A percentile compares a stretch with the other conserved stretches of the same genome.
These are phyloP conservation scores for Dynastes maya DNA, from an alignment of 2,888 invertebrate species.

Conservation along the genomic window DNA sequence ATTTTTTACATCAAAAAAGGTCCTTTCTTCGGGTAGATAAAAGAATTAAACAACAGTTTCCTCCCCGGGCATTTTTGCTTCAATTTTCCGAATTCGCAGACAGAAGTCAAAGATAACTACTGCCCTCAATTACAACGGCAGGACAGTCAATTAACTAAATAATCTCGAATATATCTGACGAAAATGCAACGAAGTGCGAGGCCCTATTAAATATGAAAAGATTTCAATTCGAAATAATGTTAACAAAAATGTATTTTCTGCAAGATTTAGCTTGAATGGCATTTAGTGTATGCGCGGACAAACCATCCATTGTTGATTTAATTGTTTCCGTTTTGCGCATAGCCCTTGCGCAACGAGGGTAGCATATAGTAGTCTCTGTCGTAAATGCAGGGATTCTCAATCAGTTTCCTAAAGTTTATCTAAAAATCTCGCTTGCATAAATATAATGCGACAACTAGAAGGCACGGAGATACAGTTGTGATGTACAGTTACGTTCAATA, in stretches of 20 bases:
- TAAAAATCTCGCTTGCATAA: constrained; percentile 29
- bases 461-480: neutral
- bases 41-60: constrained; percentile 36
- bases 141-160: constrained; percentile 39
- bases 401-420: constrained; percentile 53
- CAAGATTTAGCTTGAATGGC: constrained; percentile 70
- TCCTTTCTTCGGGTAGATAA: constrained; percentile 12
- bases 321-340: constrained; percentile 72
- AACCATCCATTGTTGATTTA: constrained; percentile 72
- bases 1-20: constrained; percentile 11
- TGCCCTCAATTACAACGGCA: constrained; percentile 35
- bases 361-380: constrained; percentile 49
- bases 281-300: constrained; percentile 68
- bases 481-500: no score
- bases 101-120: constrained; percentile 34
- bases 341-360: constrained; percentile 65
- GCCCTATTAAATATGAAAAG: constrained; percentile 67
- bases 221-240: constrained; percentile 68
- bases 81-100: constrained; percentile 8
- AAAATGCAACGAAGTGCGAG: constrained; percentile 28
- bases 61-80: constrained; percentile 31
- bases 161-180: constrained; percentile 39
- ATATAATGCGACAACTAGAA: neutral
- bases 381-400: constrained; percentile 63
- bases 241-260: constrained; percentile 70